Conservation (phyloP, 2,888 invertebrate species). For the Fragum whitleyi region DNA sequence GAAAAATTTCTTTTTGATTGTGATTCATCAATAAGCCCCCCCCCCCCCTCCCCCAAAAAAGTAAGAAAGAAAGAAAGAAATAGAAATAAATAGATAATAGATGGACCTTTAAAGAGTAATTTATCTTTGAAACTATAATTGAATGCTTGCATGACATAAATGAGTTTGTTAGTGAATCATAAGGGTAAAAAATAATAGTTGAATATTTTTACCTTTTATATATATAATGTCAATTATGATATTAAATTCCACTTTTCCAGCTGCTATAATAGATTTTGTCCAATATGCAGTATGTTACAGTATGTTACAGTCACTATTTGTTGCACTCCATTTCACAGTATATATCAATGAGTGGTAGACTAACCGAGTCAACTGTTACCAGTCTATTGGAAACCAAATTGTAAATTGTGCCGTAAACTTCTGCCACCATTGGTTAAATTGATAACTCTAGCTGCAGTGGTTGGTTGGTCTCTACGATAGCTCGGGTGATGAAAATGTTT, state of each 20-base stretch:
- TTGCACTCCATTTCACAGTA: neutral
- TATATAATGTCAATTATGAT: too few species aligned
- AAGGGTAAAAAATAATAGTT: too few species aligned
- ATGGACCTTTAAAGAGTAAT: too few species aligned
- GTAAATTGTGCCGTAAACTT: constrained; percentile 1
- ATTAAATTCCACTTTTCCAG: neutral
- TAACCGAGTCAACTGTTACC: neutral
- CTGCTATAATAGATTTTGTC: neutral
- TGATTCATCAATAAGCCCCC: too few species aligned
- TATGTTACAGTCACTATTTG: neutral
- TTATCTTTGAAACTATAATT: too few species aligned
- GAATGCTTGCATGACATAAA: too few species aligned
- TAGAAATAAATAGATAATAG: too few species aligned
- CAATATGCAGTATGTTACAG: neutral
- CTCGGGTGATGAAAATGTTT: neutral
- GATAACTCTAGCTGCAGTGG: neutral
- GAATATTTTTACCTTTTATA: too few species aligned
- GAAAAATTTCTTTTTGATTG: too few species aligned
- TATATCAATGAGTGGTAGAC: neutral
- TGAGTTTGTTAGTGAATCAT: too few species aligned
- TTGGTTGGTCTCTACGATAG: neutral
- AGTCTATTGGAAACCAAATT: constrained; percentile 2
- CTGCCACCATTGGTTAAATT: neutral
- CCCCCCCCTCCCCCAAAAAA: too few species aligned
- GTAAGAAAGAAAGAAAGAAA: too few species aligned